Conservation (phyloP, 1,140 invertebrate species). For the Bombus ignitus region DNA sequence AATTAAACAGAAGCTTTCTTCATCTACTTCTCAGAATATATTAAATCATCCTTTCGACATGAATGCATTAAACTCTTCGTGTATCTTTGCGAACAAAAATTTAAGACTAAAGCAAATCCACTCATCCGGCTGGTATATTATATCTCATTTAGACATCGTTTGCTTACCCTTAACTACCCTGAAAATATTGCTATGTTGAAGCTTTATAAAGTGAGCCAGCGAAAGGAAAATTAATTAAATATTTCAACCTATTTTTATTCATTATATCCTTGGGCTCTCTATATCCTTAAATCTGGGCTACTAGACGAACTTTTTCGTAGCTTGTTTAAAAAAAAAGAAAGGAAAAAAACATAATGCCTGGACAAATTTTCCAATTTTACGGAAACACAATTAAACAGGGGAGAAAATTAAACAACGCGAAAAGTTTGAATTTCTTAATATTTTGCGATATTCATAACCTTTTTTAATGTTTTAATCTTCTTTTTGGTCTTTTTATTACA, state of each 20-base stretch:
- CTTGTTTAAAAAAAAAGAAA: no score
- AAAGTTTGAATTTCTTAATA: neutral
- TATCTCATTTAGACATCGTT: neutral
- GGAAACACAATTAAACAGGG: neutral
- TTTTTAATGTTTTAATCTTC: neutral
- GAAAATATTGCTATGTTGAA: neutral
- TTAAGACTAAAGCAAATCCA: conserved; percentile 22
- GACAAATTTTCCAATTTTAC: neutral
- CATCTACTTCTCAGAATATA: neutral
- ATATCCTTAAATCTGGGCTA: neutral
- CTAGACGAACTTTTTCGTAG: neutral
- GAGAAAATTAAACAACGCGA: neutral
- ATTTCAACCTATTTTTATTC: conserved; percentile 1
- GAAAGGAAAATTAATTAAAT: conserved; percentile 10
- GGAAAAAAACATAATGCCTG: no score
- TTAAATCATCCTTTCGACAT: conserved; percentile 21
- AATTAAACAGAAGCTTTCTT: conserved; percentile 4
- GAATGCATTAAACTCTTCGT: conserved; percentile 22
- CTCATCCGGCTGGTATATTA: neutral
- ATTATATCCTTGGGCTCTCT: neutral
- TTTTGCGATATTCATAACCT: neutral
- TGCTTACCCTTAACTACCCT: neutral
- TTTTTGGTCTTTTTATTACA: neutral
- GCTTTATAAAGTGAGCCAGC: neutral
- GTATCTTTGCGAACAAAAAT: conserved; percentile 3